These are phyloP conservation scores for Ophion costatus DNA, from an alignment of 2,888 invertebrate species.

Conservation along the genomic window DNA sequence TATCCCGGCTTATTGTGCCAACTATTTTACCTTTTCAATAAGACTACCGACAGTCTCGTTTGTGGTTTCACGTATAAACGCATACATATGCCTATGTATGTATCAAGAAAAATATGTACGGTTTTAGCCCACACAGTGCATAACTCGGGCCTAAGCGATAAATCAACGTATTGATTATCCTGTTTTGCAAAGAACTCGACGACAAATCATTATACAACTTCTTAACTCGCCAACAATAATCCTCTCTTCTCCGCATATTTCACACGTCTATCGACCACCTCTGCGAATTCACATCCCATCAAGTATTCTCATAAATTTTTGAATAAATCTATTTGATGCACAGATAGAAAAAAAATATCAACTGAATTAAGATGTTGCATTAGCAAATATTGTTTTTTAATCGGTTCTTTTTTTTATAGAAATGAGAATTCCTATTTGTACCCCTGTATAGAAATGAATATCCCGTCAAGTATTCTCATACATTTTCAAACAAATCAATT, in stretches of 20 bases:
- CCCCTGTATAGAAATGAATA: no score
- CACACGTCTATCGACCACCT: conserved; percentile 39
- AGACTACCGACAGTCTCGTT: conserved; percentile 43
- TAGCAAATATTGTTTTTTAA: not conserved
- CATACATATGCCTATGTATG: not conserved
- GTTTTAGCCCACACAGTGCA: conserved; percentile 58
- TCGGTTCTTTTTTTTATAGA: no score
- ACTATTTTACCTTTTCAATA: conserved; percentile 23
- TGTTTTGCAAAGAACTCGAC: conserved; percentile 55
- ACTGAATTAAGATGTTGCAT: not conserved
- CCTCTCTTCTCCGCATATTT: conserved; percentile 40
- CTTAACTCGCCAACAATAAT: conserved; percentile 53
- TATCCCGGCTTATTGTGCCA: conserved; percentile 15
- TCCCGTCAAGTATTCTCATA: no score
- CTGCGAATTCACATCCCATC: conserved; percentile 46
- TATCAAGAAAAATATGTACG: conserved; percentile 11
- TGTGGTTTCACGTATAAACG: conserved; percentile 20
- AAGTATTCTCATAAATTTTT: conserved; percentile 6
- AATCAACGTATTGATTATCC: conserved; percentile 64
- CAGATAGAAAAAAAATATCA: not conserved
- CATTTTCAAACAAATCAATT: no score
- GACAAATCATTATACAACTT: conserved; percentile 61
- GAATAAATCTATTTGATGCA: conserved; percentile 10
- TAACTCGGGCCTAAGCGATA: conserved; percentile 54
- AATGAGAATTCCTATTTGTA: no score